phyloP scores from a whole-genome alignment of 2,797 vertebrate genomes.

The Zenarchopterus dispar region DNA sequence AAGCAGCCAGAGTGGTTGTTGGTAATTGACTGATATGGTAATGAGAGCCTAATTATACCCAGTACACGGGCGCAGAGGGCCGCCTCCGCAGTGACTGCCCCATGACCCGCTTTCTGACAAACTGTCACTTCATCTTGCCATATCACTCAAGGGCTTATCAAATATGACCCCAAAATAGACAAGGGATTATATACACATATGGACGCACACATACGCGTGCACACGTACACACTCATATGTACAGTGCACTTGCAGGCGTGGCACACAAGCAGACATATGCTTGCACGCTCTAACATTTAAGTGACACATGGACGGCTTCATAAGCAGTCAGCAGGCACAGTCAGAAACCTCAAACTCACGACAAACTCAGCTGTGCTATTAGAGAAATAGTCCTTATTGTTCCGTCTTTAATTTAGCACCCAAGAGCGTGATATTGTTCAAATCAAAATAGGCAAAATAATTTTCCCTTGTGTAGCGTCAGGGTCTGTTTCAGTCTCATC shows the following conservation, averaged over 20 bases:
- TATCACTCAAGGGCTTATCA: conserved; percentile 82
- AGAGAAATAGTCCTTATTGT: not conserved
- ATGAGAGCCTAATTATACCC: conserved; percentile 84
- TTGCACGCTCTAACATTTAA: conserved; percentile 39
- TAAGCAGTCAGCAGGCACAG: conserved; percentile 27
- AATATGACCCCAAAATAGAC: conserved; percentile 81
- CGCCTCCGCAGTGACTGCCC: conserved; percentile 73
- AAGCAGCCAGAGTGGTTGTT: conserved; percentile 77
- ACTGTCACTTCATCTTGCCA: conserved; percentile 81
- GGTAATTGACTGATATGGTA: conserved; percentile 85
- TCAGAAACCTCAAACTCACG: conserved; percentile 19
- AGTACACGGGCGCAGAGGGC: conserved; percentile 61
- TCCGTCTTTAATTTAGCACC: not conserved
- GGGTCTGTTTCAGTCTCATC: conserved; percentile 4
- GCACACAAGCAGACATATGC: conserved; percentile 41
- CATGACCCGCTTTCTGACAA: conserved; percentile 84
- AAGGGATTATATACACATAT: conserved; percentile 55
- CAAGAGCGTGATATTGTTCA: conserved; percentile 2
- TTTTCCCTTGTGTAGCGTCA: conserved; percentile 9
- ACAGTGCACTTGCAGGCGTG: conserved; percentile 20
- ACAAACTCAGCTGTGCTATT: conserved; percentile 15
- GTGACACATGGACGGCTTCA: conserved; percentile 34
- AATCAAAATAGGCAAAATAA: conserved; percentile 12
- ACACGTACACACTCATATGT: conserved; percentile 16
- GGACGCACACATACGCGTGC: conserved; percentile 10